Conservation (phyloP, 2,113 vertebrate genomes). For the Cavia aperea region DNA sequence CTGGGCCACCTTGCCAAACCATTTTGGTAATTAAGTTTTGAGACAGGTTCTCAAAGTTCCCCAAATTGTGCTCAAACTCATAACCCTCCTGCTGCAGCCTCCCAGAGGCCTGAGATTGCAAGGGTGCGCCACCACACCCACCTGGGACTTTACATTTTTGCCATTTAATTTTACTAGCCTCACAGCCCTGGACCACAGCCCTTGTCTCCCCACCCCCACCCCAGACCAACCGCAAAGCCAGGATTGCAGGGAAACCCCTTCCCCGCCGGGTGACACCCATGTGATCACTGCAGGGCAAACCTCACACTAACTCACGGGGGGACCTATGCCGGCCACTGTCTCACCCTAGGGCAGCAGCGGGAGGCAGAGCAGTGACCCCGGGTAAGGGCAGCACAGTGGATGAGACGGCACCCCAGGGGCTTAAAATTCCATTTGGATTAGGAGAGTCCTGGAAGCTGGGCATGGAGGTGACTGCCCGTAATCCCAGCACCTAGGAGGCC, state of each 20-base stretch:
- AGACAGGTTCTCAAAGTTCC: neutral
- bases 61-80: neutral
- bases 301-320: neutral
- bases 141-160: neutral
- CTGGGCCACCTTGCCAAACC: neutral
- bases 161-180: neutral
- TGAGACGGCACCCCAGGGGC: neutral
- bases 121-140: too few species aligned
- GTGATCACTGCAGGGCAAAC: neutral
- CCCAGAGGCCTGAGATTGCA: neutral
- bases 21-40: neutral
- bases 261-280: neutral
- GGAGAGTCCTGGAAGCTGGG: neutral
- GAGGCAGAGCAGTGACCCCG: neutral
- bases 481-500: neutral
- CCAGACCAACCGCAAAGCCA: too few species aligned
- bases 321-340: fast-evolving
- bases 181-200: neutral
- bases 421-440: neutral
- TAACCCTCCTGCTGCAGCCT: neutral
- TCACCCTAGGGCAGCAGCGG: neutral
- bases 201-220: neutral
- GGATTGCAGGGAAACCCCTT: neutral
- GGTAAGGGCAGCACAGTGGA: fast-evolving
- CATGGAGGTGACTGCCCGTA: neutral